Evolutionary conservation across 2,888 invertebrate species (phyloP).

Genomic region (Eupithecia dodoneata): DNA sequence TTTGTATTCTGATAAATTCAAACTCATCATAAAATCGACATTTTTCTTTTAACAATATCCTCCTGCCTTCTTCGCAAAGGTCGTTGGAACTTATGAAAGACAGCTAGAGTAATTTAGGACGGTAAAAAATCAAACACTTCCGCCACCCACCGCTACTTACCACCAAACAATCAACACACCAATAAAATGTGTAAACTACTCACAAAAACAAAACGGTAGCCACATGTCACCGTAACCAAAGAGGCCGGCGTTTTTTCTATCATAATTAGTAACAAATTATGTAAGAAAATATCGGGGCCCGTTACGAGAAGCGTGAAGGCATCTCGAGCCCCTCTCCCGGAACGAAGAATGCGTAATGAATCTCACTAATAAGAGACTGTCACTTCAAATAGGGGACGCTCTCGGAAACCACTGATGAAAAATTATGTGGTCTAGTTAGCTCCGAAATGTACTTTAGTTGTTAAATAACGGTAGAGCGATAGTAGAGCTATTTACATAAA

Average conservation of each 20-base stretch:
- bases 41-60: background rate
- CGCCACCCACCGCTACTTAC: slow-evolving; percentile 17
- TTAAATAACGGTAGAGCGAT: background rate
- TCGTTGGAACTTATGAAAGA: background rate
- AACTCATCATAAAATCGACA: background rate
- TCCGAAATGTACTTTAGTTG: background rate
- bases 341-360: slow-evolving; percentile 51
- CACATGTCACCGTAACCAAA: slow-evolving; percentile 58
- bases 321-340: slow-evolving; percentile 51
- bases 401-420: slow-evolving; percentile 24
- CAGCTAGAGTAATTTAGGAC: background rate
- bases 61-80: background rate
- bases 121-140: slow-evolving; percentile 16
- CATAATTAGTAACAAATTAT: slow-evolving; percentile 77
- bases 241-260: slow-evolving; percentile 58
- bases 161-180: slow-evolving; percentile 43
- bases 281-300: slow-evolving; percentile 51
- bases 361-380: slow-evolving; percentile 44
- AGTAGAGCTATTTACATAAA: background rate
- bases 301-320: slow-evolving; percentile 50
- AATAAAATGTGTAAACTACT: slow-evolving; percentile 55
- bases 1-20: slow-evolving; percentile 8
- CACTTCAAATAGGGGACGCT: slow-evolving; percentile 35
- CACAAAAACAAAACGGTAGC: slow-evolving; percentile 43
- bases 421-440: slow-evolving; percentile 20